Evolutionary conservation across 2,888 invertebrate species (phyloP), one percentile per base, ranked within the genome.

Genomic region (Sesamia inferens): DNA sequence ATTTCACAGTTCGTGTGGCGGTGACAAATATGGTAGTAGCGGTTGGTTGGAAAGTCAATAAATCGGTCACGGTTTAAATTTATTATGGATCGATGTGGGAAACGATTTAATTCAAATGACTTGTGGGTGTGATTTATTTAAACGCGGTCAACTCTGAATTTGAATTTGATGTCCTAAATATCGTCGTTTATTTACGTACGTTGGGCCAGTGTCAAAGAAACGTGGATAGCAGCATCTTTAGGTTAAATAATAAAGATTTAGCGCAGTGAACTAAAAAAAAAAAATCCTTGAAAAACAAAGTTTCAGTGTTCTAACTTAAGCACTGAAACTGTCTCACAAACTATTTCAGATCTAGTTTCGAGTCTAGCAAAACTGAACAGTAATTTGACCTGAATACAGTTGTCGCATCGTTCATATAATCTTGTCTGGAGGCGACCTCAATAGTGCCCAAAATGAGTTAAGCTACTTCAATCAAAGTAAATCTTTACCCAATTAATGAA

Each of bases 401-500:
- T 62, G 48, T 39, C 71, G 62, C 64, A 42, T 42, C 71, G 48
- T 79, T 73, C 59, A 58, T 68, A 78, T 77, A 81, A 74, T 55
- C 66, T n/a, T 66, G 31, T 71, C 68, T 74, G 47, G 24, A 44
- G 22, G 13, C 67, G 58, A 59, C 62, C 59, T 78, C 73, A 77
- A 79, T 78, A 62, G 70, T 68, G 5, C 64, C 63, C 71, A 76
- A 79, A 82, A 82, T 73, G 69, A 81, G 80, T 84, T 85, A 85
- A 82, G 84, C 79, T 81, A 54, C 71, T 82, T 78, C 79, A 85
- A 82, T 82, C 81, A 85, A 82, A 81, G 71, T 75, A 81, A 85
- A 85, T 84, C 84, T 84, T 82, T 84, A 78, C 76, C 68, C 79
- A 73, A 79, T 82, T 82, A 85, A 82, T 78, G 63, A 82, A 85